Evolutionary conservation across 2,888 invertebrate genomes (phyloP).

Genomic region (Drosophila kambysellisi): DNA sequence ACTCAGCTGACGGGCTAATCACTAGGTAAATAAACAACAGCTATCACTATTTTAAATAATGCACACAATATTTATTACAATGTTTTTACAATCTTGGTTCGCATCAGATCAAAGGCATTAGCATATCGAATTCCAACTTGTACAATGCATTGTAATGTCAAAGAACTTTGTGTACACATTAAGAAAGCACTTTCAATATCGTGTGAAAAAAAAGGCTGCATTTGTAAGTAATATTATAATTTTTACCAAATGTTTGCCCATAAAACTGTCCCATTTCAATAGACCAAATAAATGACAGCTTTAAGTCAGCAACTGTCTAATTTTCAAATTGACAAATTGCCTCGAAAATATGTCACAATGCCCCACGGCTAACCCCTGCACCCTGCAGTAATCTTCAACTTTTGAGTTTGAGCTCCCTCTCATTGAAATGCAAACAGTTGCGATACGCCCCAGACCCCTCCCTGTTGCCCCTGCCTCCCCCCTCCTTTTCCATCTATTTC

Average conservation of each 20-base stretch:
- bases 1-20: constrained; percentile 9
- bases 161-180: constrained; percentile 8
- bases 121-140: constrained; percentile 10
- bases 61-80: not conserved
- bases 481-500: constrained; percentile 1
- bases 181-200: constrained; percentile 21
- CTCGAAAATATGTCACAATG: constrained; percentile 25
- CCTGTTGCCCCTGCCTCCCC: not conserved
- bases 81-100: not conserved
- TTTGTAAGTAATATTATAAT: constrained; percentile 20
- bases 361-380: not conserved
- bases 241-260: constrained; percentile 25
- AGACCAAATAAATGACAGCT: constrained; percentile 59
- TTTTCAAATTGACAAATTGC: constrained; percentile 60
- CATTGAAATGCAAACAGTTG: constrained; percentile 68
- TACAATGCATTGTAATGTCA: constrained; percentile 3
- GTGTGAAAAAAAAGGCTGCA: constrained; percentile 30
- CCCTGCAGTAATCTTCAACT: not conserved
- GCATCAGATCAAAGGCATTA: constrained; percentile 29
- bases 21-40: not conserved
- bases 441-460: constrained; percentile 24
- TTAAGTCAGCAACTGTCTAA: constrained; percentile 45
- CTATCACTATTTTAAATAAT: not conserved
- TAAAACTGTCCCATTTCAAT: constrained; percentile 54
- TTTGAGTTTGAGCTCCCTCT: constrained; percentile 35